Conservation (phyloP, 2,888 invertebrate species). For the Parnassius orleans region DNA sequence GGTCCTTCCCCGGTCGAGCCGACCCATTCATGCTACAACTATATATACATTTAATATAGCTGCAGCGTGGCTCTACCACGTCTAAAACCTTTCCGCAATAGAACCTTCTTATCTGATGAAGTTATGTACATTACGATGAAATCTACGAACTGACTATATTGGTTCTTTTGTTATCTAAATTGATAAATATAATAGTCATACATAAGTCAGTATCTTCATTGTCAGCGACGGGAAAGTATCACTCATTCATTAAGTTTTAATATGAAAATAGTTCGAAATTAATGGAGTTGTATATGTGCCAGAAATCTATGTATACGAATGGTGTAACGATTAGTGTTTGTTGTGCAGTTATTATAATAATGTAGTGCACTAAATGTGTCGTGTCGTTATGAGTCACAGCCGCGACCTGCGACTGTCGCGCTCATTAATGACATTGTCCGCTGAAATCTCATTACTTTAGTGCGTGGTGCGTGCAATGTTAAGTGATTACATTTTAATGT, state of each 20-base stretch:
- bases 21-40: too few relatives aligned
- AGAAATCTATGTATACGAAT: constrained; percentile 44
- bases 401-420: constrained; percentile 57
- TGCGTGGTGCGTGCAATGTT: constrained; percentile 75
- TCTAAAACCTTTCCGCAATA: constrained; percentile 22
- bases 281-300: constrained; percentile 24
- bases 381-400: constrained; percentile 68
- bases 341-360: constrained; percentile 37
- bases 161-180: constrained; percentile 66
- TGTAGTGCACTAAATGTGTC: constrained; percentile 59
- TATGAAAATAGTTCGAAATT: background rate
- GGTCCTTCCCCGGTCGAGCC: too few relatives aligned
- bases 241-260: constrained; percentile 61
- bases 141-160: constrained; percentile 57
- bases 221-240: constrained; percentile 58
- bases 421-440: constrained; percentile 69
- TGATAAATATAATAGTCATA: constrained; percentile 68
- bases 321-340: constrained; percentile 37
- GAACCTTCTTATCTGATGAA: constrained; percentile 46
- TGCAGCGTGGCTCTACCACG: too few relatives aligned
- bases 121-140: constrained; percentile 59
- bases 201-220: constrained; percentile 60
- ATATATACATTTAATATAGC: too few relatives aligned
- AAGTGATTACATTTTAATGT: constrained; percentile 76
- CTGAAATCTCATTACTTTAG: constrained; percentile 76